These are phyloP conservation scores for Macrosoma leucophasiata DNA, from an alignment of 2,888 invertebrate genomes.

Conservation along the genomic window DNA sequence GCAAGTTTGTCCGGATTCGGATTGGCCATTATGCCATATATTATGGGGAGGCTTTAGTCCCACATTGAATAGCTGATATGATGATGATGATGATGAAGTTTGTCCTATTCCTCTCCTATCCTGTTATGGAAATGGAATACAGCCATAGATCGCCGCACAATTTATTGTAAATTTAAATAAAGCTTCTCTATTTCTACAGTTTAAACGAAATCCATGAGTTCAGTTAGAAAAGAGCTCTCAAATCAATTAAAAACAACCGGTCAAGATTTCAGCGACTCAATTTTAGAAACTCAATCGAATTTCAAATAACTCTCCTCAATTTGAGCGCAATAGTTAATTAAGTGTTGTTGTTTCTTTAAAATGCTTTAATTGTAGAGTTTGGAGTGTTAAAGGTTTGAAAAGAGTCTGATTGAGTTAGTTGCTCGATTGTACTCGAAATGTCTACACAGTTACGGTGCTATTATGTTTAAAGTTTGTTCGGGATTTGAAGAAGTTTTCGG, in stretches of 20 bases:
- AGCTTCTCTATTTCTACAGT: constrained; percentile 2
- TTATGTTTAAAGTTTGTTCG: constrained; percentile 9
- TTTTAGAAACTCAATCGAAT: constrained; percentile 43
- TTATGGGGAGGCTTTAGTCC: too few species aligned
- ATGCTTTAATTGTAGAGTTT: constrained; percentile 58
- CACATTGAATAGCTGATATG: too few species aligned
- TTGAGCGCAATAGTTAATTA: constrained; percentile 46
- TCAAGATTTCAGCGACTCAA: too few species aligned
- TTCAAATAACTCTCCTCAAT: constrained; percentile 37
- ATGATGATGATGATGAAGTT: too few species aligned
- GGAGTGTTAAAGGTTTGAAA: constrained; percentile 28
- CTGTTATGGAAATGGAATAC: too few species aligned
- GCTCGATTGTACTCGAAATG: constrained; percentile 38
- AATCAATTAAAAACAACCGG: too few species aligned
- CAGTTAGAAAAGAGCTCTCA: too few species aligned
- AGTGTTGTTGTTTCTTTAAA: constrained; percentile 57
- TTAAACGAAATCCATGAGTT: too few species aligned
- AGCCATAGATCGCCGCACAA: too few species aligned
- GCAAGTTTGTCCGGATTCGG: too few species aligned
- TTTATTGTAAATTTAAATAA: not conserved
- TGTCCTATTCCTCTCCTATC: too few species aligned
- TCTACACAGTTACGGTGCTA: constrained; percentile 10
- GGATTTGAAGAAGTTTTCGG: constrained; percentile 22
- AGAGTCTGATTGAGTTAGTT: constrained; percentile 34
- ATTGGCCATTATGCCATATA: too few species aligned